Percentiles rank a stretch among this genome's conserved stretches.
Conservation (phyloP, 1,140 invertebrate genomes). For the Pseudachorutes palmiensis region DNA sequence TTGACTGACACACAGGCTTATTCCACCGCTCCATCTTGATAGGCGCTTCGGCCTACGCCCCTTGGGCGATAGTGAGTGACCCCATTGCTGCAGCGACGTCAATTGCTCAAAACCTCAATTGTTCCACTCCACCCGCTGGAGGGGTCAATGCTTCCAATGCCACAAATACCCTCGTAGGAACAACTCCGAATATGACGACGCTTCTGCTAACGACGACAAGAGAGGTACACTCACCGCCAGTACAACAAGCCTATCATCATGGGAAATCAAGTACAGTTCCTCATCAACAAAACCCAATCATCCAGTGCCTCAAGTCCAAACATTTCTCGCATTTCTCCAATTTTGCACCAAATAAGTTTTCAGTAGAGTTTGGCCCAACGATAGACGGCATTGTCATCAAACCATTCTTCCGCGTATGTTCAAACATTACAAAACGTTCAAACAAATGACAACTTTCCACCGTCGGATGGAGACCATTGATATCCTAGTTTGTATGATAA, state of each 20-base stretch:
- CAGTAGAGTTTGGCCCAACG: constrained; percentile 73
- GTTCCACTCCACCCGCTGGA: constrained; percentile 70
- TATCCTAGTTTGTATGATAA: neutral
- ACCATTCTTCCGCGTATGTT: constrained; percentile 41
- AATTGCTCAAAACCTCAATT: constrained; percentile 76
- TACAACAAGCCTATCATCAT: constrained; percentile 48
- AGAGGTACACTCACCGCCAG: no score
- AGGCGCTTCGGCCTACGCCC: constrained; percentile 84
- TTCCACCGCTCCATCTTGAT: constrained; percentile 84
- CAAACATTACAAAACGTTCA: neutral
- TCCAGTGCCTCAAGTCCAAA: constrained; percentile 37
- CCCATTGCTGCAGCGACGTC: constrained; percentile 75
- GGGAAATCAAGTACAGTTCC: constrained; percentile 24
- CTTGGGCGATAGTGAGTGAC: constrained; percentile 87
- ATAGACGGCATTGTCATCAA: constrained; percentile 79
- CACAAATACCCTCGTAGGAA: no score
- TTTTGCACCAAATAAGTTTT: constrained; percentile 70
- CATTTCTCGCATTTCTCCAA: constrained; percentile 49
- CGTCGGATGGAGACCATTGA: no score
- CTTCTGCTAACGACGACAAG: no score
- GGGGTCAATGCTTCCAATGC: no score
- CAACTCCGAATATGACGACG: no score
- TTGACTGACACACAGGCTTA: constrained; percentile 50
- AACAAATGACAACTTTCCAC: neutral
- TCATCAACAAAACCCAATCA: constrained; percentile 27